phyloP scores from a whole-genome alignment of 2,797 vertebrate species.

The Sternarchorhynchus goeldii region DNA sequence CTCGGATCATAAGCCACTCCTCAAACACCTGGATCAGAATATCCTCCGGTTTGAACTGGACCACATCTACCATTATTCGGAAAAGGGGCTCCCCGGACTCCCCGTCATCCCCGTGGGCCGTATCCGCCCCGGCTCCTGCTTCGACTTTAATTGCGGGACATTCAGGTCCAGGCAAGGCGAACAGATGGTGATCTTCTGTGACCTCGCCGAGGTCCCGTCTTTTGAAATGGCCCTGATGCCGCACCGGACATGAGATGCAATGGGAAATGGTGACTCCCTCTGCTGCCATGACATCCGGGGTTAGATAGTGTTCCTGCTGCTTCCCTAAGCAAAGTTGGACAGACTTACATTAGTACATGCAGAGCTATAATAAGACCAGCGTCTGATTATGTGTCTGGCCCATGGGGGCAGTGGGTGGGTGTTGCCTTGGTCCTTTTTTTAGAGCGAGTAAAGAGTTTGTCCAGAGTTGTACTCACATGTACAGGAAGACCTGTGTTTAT shows the following conservation, averaged over 20 bases:
- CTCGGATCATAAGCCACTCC: slow-evolving; percentile 82
- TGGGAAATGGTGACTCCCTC: slow-evolving; percentile 75
- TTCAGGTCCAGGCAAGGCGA: slow-evolving; percentile 75
- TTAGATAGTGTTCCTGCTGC: slow-evolving; percentile 8
- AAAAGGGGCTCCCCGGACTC: slow-evolving; percentile 60
- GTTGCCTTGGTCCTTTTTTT: slow-evolving; percentile 47
- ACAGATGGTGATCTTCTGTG: slow-evolving; percentile 75
- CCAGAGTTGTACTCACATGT: slow-evolving; percentile 2
- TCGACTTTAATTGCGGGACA: slow-evolving; percentile 39
- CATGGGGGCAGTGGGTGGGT: slow-evolving; percentile 22
- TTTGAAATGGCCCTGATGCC: slow-evolving; percentile 73
- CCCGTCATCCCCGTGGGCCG: slow-evolving; percentile 29
- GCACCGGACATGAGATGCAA: slow-evolving; percentile 74
- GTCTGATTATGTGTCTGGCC: slow-evolving; percentile 48
- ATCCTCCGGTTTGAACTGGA: slow-evolving; percentile 84
- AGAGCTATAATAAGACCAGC: slow-evolving; percentile 57
- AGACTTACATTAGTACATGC: slow-evolving; percentile 20
- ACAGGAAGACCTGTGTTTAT: background rate
- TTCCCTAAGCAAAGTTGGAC: slow-evolving; percentile 15
- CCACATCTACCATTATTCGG: slow-evolving; percentile 78
- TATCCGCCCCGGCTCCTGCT: background rate
- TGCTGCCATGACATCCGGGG: slow-evolving; percentile 69
- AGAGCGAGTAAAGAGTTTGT: slow-evolving; percentile 35
- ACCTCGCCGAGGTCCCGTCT: slow-evolving; percentile 65
- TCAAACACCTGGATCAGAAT: slow-evolving; percentile 84